Percentiles rank a stretch among this genome's conserved stretches.
phyloP scores from a whole-genome alignment of 2,888 invertebrate genomes.

The Timandra comae region DNA sequence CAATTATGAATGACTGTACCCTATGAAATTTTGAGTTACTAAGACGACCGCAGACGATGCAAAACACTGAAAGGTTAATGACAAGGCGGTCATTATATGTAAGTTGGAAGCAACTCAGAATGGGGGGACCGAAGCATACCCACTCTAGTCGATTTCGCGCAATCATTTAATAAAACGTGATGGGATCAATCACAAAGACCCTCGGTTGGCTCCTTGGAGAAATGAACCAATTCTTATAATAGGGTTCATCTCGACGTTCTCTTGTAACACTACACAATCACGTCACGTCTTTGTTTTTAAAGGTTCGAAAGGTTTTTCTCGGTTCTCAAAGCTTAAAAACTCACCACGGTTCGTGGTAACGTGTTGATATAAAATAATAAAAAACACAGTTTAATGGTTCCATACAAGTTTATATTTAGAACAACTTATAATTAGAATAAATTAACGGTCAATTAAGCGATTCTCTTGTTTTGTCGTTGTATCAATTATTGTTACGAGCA shows the following conservation, averaged over 20 bases:
- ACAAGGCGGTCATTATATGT: slow-evolving; percentile 49
- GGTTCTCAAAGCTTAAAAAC: no score
- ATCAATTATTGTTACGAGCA: no score
- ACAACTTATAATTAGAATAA: slow-evolving; percentile 72
- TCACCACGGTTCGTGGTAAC: no score
- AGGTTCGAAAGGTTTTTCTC: no score
- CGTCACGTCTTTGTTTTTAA: no score
- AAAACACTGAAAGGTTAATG: slow-evolving; percentile 44
- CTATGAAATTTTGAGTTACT: no score
- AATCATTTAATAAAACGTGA: slow-evolving; percentile 74
- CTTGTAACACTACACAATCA: no score
- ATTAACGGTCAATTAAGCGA: slow-evolving; percentile 71
- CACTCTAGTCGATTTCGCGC: slow-evolving; percentile 64
- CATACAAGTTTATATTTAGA: slow-evolving; percentile 63
- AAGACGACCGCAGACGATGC: no score
- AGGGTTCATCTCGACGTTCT: slow-evolving; percentile 3
- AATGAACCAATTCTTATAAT: slow-evolving; percentile 51
- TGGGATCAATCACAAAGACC: slow-evolving; percentile 70
- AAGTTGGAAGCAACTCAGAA: slow-evolving; percentile 32
- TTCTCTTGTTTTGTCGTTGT: slow-evolving; percentile 54
- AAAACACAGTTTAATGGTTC: no score
- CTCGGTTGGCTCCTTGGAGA: slow-evolving; percentile 62
- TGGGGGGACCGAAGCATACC: slow-evolving; percentile 60
- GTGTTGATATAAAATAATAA: no score
- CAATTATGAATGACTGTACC: no score